Evolutionary conservation across 2,113 vertebrate species (phyloP).

Genomic region (Sarotherodon lohbergeri): DNA sequence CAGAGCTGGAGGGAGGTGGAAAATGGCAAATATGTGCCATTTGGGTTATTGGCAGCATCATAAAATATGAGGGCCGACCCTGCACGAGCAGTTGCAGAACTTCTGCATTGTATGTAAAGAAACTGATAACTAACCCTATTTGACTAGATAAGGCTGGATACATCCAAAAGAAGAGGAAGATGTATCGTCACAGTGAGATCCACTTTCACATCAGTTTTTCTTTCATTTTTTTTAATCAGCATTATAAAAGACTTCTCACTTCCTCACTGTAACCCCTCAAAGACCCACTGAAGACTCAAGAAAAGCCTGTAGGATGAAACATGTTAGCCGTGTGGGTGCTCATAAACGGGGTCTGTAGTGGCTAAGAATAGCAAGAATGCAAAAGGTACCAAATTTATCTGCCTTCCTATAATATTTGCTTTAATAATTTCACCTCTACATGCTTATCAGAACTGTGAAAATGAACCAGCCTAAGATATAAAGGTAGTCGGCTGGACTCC

Average conservation of each 20-base stretch:
- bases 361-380: background rate
- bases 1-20: background rate
- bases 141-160: background rate
- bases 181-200: background rate
- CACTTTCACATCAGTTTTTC: background rate
- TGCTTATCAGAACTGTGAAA: background rate
- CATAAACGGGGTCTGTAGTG: background rate
- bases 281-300: background rate
- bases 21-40: background rate
- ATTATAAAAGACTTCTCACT: background rate
- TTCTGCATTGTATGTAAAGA: background rate
- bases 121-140: background rate
- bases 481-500: background rate
- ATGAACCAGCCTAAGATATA: background rate
- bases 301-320: background rate
- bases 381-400: background rate
- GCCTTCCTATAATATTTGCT: background rate
- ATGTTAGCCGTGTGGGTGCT: background rate
- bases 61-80: background rate
- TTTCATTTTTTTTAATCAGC: background rate
- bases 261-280: background rate
- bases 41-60: background rate
- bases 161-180: background rate
- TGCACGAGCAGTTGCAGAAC: background rate
- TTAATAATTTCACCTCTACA: background rate